Evolutionary conservation across 2,113 vertebrate genomes (phyloP).

Genomic region (Carollia perspicillata): DNA sequence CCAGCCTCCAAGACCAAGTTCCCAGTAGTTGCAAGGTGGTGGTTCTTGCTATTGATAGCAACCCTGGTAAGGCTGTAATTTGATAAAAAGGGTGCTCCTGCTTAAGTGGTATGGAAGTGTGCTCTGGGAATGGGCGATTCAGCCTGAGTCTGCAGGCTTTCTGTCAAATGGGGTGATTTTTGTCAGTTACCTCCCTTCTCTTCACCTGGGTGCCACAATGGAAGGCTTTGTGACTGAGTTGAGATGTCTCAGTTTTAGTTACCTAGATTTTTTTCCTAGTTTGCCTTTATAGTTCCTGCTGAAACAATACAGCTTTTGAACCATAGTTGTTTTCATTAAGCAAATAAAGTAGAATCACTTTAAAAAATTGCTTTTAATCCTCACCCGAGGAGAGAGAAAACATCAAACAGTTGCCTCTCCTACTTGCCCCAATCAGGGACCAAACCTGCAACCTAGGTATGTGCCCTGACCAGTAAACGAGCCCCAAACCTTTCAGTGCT

Average conservation of each 20-base stretch:
- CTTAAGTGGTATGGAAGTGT: background rate
- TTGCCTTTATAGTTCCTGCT: background rate
- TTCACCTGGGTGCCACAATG: background rate
- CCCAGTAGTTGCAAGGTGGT: background rate
- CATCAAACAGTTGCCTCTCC: no score
- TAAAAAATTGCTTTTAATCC: background rate
- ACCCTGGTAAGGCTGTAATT: background rate
- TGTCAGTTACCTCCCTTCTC: no score
- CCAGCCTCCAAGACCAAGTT: background rate
- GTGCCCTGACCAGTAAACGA: no score
- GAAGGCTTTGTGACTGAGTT: background rate
- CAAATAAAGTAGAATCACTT: background rate
- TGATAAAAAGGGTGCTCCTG: background rate
- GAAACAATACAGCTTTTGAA: background rate
- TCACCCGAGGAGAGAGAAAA: no score
- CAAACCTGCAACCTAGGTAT: no score
- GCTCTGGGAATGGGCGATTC: background rate
- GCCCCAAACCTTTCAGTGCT: no score
- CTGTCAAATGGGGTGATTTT: background rate
- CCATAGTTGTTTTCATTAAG: background rate
- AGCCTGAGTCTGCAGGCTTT: background rate
- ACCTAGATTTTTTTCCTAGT: background rate
- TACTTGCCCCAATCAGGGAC: no score
- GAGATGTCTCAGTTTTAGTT: background rate
- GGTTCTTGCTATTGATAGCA: background rate